Evolutionary conservation across 2,888 invertebrate species (phyloP).

Genomic region (Alloplasta piceator): DNA sequence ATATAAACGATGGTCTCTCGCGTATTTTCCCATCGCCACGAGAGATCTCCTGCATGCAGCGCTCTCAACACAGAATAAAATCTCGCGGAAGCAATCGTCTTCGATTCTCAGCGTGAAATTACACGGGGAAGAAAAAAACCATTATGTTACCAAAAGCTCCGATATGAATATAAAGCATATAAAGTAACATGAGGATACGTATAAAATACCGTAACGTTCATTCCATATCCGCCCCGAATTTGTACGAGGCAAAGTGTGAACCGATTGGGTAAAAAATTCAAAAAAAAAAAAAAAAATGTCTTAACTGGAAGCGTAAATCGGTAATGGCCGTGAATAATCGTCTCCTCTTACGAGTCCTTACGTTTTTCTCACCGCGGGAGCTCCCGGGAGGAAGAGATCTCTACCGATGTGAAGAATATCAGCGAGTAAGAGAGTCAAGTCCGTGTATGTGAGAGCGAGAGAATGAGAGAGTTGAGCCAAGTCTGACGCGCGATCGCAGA

Average conservation of each 20-base stretch:
- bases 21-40: background rate
- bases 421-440: constrained; percentile 16
- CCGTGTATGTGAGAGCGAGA: background rate
- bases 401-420: background rate
- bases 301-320: constrained; percentile 79
- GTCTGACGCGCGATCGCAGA: constrained; percentile 5
- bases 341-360: constrained; percentile 76
- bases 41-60: background rate
- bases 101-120: constrained; percentile 56
- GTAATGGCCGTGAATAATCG: constrained; percentile 80
- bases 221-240: constrained; percentile 17
- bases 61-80: constrained; percentile 11
- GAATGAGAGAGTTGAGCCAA: constrained; percentile 8
- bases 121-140: constrained; percentile 26
- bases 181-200: background rate
- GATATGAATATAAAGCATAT: background rate
- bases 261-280: constrained; percentile 76
- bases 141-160: constrained; percentile 19
- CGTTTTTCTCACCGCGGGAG: constrained; percentile 68
- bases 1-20: background rate
- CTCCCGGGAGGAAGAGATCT: constrained; percentile 24
- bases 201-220: background rate
- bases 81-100: constrained; percentile 45
- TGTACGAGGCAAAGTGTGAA: constrained; percentile 69
- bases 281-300: too few species aligned